Percentiles rank a stretch among this genome's conserved stretches.
These are phyloP conservation scores for Imbricaverruca yamaguchii DNA, from an alignment of 2,888 invertebrate species.

Conservation along the genomic window DNA sequence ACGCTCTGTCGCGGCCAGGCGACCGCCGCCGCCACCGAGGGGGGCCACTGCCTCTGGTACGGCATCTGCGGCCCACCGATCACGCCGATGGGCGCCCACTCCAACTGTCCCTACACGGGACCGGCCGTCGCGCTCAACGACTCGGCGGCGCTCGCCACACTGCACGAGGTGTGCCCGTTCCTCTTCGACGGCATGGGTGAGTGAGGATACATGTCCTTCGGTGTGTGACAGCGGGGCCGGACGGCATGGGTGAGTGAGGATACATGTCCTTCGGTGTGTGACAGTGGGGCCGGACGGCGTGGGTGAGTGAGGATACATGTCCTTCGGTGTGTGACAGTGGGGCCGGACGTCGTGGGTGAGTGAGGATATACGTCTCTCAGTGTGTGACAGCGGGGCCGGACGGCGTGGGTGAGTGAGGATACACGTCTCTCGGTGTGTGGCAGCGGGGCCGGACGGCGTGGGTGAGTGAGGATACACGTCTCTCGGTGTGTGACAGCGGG, in stretches of 20 bases:
- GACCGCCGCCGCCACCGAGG: constrained; percentile 17
- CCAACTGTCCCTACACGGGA: not conserved
- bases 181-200: not conserved
- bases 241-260: not conserved
- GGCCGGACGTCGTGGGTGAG: not conserved
- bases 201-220: not conserved
- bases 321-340: no score
- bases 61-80: constrained; percentile 30
- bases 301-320: no score
- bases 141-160: not conserved
- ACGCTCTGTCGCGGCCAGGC: no score
- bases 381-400: no score
- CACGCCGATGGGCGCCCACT: not conserved
- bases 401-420: no score
- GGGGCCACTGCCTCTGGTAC: constrained; percentile 35
- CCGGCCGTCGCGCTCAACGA: not conserved
- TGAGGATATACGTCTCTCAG: no score
- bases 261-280: not conserved
- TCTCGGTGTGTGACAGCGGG: no score
- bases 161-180: not conserved
- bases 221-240: not conserved
- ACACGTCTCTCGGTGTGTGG: no score
- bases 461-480: no score
- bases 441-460: no score
- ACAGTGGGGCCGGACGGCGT: not conserved